These are phyloP conservation scores for Trachelus tabidus DNA, from an alignment of 2,888 invertebrate genomes.

Conservation along the genomic window DNA sequence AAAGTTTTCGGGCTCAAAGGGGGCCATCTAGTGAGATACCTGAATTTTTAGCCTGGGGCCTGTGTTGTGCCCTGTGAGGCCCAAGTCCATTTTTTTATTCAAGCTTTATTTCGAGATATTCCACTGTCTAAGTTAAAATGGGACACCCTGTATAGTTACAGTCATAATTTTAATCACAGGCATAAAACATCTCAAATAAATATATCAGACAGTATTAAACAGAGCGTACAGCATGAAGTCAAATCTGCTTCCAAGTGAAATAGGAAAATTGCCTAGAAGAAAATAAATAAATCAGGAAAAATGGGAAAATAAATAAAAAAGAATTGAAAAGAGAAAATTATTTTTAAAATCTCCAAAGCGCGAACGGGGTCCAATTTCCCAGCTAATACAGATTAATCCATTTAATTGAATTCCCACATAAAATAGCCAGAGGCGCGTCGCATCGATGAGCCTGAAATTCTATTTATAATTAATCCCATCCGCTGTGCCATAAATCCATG, in stretches of 20 bases:
- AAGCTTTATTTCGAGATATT: no score
- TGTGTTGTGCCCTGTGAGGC: no score
- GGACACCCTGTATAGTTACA: no score
- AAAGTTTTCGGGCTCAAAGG: no score
- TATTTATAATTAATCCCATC: neutral
- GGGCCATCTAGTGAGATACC: no score
- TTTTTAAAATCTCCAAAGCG: neutral
- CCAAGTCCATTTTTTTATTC: no score
- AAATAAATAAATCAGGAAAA: neutral
- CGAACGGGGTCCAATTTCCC: neutral
- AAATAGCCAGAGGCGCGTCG: neutral
- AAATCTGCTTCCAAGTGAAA: neutral
- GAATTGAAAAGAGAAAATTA: neutral
- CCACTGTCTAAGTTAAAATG: no score
- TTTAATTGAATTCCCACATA: neutral
- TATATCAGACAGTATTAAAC: neutral
- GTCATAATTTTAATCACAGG: neutral
- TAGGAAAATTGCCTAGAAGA: neutral
- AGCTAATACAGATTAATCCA: neutral
- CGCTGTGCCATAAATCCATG: neutral
- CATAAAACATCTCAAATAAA: neutral
- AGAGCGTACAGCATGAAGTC: neutral
- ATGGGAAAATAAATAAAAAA: neutral
- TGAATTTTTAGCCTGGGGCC: no score
- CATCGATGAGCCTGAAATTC: neutral